Base-by-base conservation (phyloP, 2,797 vertebrate genomes). In the Lophius americanus region DNA sequence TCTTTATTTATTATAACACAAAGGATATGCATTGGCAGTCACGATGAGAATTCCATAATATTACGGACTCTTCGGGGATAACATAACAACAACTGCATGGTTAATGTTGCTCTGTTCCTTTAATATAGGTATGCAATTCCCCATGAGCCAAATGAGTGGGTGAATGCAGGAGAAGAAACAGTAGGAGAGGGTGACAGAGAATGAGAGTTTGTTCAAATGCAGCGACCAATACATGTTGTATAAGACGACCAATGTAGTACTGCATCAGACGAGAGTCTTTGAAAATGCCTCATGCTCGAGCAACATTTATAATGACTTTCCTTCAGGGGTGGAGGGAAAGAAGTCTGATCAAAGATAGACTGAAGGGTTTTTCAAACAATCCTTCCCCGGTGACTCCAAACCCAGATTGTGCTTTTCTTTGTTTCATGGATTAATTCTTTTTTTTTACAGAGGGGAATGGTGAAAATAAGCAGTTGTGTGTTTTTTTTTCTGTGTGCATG, bases 241-340 rank as follows among this genome's bases (percentile, higher is more conserved):
- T 92, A 92, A 93, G 71, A 70, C 84, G 88, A 86, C 85, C 88
- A 86, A 89, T 89, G 85, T 87, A 76, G 61, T 54, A 66, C 78
- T 54, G 70, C 84, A 79, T 82, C 81, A 84, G 69, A 78, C 82
- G 76, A 78, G 70, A 52, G 42, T 68, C 61, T 66, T 70, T 53
- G 35, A 46, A 71, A 70, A 75, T 77, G 32, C 64, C 39, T 64
- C 75, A 84, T 81, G 74, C 68, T 66, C 48, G 62, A 66, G 68
- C 58, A 69, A 64, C 49, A 65, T 49, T 32, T 4, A 38, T 32
- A 49, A 74, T 68, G 55, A 75, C 39, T 64, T 54, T 68, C 60
- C 74, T 46, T 44, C 51, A 51, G 32, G 62, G 64, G 50, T 74
- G 37, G 62, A 46, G 42, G 65, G 14, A 42, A 38, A 66, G 54